Conservation (phyloP, 2,113 vertebrate species). For the Odontesthes bonariensis region DNA sequence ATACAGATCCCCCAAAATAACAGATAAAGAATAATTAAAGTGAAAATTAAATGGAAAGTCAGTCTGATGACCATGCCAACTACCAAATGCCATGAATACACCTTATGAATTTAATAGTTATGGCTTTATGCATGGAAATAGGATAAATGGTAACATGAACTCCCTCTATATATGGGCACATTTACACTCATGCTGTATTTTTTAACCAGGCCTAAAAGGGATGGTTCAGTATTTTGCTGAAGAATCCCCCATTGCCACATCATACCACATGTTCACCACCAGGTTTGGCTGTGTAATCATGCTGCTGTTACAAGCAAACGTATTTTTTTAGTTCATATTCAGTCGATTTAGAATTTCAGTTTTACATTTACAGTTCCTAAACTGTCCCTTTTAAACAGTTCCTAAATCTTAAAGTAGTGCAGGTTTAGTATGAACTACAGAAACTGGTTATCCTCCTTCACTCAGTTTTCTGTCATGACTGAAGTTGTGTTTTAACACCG, state of each 20-base stretch:
- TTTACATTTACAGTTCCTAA: no score
- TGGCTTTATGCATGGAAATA: no score
- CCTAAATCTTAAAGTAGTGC: background rate
- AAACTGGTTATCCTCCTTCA: slow-evolving; percentile 18
- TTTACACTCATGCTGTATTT: no score
- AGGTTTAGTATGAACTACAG: slow-evolving; percentile 7
- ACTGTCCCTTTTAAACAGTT: background rate
- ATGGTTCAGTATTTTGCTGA: no score
- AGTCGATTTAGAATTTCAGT: background rate
- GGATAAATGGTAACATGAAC: no score
- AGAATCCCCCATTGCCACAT: no score
- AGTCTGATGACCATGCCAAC: background rate
- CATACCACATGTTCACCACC: no score
- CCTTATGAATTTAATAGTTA: no score
- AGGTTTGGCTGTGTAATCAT: no score
- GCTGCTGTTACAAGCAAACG: background rate
- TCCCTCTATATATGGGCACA: no score
- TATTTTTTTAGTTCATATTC: background rate
- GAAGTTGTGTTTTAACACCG: slow-evolving; percentile 72
- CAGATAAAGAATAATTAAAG: background rate
- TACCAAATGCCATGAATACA: no score
- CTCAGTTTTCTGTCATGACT: slow-evolving; percentile 43
- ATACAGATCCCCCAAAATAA: background rate
- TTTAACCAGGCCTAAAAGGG: no score
- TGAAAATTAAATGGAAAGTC: background rate